Evolutionary conservation across 2,888 invertebrate genomes (phyloP).

Genomic region (Rhagium mordax): DNA sequence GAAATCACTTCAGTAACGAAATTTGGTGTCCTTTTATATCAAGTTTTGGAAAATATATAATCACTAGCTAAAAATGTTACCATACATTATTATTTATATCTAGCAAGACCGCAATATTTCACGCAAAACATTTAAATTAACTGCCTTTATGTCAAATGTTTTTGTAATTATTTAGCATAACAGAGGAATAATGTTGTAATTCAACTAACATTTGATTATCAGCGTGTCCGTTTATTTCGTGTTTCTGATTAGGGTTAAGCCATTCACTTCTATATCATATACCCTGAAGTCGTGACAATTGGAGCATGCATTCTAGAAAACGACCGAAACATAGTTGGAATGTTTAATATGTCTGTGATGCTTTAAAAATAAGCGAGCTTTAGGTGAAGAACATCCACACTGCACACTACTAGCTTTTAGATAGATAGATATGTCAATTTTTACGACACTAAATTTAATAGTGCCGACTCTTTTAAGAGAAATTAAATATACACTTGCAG

Average conservation of each 20-base stretch:
- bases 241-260: not conserved
- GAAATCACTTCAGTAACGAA: no score
- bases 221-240: not conserved
- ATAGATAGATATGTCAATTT: no score
- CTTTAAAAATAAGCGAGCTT: not conserved
- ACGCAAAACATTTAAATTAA: not conserved
- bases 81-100: no score
- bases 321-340: not conserved
- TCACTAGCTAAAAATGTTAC: no score
- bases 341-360: constrained; percentile 16
- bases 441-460: no score
- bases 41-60: no score
- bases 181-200: not conserved
- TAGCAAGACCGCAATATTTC: no score
- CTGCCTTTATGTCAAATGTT: not conserved
- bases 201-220: not conserved
- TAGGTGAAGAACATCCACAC: not conserved
- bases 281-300: not conserved
- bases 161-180: not conserved
- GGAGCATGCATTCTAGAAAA: constrained; percentile 1
- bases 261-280: not conserved
- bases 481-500: no score
- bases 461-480: no score
- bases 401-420: no score
- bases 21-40: no score